phyloP scores from a whole-genome alignment of 1,140 invertebrate species.

The Bradynema listronoti region DNA sequence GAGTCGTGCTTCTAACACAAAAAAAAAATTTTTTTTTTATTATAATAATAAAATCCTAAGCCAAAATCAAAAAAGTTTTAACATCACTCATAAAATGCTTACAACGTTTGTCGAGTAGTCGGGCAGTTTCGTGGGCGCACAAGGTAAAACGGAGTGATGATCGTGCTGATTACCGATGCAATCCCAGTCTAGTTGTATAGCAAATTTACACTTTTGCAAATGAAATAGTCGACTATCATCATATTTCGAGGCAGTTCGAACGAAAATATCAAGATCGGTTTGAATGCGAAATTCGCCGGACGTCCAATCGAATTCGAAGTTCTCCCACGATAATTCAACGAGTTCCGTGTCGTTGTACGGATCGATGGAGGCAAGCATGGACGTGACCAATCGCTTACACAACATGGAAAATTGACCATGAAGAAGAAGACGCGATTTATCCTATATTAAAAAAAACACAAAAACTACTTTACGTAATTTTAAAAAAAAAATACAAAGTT shows the following conservation, averaged over 20 bases:
- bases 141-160: slow-evolving; percentile 66
- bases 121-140: slow-evolving; percentile 88
- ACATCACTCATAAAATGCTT: background rate
- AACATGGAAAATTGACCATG: slow-evolving; percentile 84
- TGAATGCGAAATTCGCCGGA: slow-evolving; percentile 81
- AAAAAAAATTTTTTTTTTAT: slow-evolving; percentile 20
- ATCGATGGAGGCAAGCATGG: slow-evolving; percentile 82
- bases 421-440: slow-evolving; percentile 76
- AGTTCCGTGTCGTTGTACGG: slow-evolving; percentile 97
- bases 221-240: slow-evolving; percentile 88
- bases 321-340: slow-evolving; percentile 91
- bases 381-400: slow-evolving; percentile 74
- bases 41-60: background rate
- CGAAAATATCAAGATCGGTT: slow-evolving; percentile 77
- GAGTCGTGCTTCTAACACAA: slow-evolving; percentile 66
- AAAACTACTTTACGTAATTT: too few relatives aligned
- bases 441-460: too few relatives aligned
- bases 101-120: slow-evolving; percentile 89
- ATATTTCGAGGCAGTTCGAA: slow-evolving; percentile 93
- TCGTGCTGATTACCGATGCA: slow-evolving; percentile 82
- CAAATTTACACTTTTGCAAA: slow-evolving; percentile 77
- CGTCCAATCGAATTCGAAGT: slow-evolving; percentile 86
- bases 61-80: background rate
- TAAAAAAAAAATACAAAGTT: too few relatives aligned
- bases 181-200: slow-evolving; percentile 78